These are phyloP conservation scores for Conops quadrifasciatus DNA, from an alignment of 2,888 invertebrate genomes.

Conservation along the genomic window DNA sequence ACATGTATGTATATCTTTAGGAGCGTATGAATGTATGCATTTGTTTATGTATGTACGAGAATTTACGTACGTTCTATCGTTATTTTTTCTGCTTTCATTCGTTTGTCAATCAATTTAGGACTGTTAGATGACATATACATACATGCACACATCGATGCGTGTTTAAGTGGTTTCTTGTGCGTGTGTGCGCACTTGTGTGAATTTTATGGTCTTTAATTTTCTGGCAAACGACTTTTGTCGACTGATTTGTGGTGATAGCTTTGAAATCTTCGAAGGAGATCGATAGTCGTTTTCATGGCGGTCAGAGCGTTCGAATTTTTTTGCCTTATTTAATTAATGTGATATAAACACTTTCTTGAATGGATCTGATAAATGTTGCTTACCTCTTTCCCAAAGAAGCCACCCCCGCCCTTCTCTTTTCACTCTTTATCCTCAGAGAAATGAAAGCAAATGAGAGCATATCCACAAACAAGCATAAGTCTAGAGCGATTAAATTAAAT, in stretches of 20 bases:
- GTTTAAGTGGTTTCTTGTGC: constrained; percentile 2
- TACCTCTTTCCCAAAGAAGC: too few relatives aligned
- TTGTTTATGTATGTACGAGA: too few relatives aligned
- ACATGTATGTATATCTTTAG: neutral
- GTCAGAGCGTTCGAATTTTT: constrained; percentile 1
- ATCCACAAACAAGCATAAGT: too few relatives aligned
- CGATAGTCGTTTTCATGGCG: neutral
- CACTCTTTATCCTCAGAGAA: too few relatives aligned
- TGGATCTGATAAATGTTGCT: too few relatives aligned
- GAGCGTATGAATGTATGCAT: neutral
- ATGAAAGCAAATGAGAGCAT: too few relatives aligned
- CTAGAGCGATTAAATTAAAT: too few relatives aligned
- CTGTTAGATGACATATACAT: constrained; percentile 45
- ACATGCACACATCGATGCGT: neutral
- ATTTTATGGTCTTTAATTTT: constrained; percentile 39
- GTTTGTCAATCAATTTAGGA: constrained; percentile 59
- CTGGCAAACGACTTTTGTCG: constrained; percentile 37
- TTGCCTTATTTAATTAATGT: too few relatives aligned
- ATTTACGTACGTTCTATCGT: neutral
- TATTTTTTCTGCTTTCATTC: constrained; percentile 43
- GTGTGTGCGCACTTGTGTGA: neutral
- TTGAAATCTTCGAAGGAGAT: constrained; percentile 1
- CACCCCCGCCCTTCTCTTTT: too few relatives aligned
- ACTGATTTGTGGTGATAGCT: constrained; percentile 39
- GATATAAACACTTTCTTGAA: too few relatives aligned